Conservation (phyloP, 2,888 invertebrate species). For the Drosophila mettleri region DNA sequence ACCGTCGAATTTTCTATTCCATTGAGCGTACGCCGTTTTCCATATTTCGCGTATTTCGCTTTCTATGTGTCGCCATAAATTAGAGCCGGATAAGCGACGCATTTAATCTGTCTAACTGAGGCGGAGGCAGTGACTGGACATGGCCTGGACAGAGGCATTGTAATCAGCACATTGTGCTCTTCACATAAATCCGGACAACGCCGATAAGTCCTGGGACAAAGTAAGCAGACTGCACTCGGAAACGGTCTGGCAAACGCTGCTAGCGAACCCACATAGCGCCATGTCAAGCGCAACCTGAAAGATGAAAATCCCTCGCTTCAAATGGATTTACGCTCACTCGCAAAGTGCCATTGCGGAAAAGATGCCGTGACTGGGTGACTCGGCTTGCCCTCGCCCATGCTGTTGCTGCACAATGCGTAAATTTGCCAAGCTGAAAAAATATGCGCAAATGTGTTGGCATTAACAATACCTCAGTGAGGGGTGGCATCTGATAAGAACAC, state of each 20-base stretch:
- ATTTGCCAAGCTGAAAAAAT: conserved; percentile 65
- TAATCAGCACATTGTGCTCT: conserved; percentile 59
- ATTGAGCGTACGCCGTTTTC: background rate
- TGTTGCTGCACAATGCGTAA: conserved; percentile 43
- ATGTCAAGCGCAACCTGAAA: conserved; percentile 56
- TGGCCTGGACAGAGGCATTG: conserved; percentile 33
- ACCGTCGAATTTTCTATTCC: conserved; percentile 4
- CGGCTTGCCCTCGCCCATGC: no score
- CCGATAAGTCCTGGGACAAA: conserved; percentile 62
- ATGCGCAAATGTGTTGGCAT: conserved; percentile 62
- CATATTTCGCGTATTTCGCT: conserved; percentile 3
- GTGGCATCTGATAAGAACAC: conserved; percentile 31
- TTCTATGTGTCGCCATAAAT: conserved; percentile 60
- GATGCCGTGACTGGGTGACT: conserved; percentile 33
- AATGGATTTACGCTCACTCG: conserved; percentile 61
- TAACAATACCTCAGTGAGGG: conserved; percentile 46
- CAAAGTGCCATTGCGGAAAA: conserved; percentile 53
- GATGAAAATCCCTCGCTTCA: conserved; percentile 68
- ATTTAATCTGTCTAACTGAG: conserved; percentile 63
- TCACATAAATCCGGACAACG: conserved; percentile 64
- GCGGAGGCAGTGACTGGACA: conserved; percentile 13
- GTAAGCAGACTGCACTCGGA: conserved; percentile 41
- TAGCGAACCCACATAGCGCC: conserved; percentile 11
- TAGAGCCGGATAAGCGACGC: conserved; percentile 60
- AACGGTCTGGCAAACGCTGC: conserved; percentile 24